Evolutionary conservation across 2,797 vertebrate species (phyloP), one percentile per base, ranked within the genome.

Genomic region (Peromyscus aztecus): DNA sequence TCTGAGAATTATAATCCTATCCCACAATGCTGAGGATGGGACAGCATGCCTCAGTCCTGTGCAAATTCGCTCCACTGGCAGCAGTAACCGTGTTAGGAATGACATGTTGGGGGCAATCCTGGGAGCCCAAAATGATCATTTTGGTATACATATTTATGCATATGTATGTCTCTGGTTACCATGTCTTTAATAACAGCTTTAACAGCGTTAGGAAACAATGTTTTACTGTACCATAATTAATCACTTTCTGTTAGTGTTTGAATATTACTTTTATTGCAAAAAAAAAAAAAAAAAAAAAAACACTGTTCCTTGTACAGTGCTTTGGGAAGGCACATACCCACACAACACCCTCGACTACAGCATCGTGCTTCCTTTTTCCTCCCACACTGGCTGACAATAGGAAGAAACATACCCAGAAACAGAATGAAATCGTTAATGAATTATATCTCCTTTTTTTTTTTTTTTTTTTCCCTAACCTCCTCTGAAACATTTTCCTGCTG

Each of bases 341-440:
- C 97, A 97, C 81, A 94, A 85, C 94, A 93, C 96, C 86, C 89
- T 90, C 67, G 49, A 84, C 85, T 80, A 76, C 31, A 61, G 59
- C 46, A 80, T 75, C 67, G 43, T 89, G 83, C 96, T 97, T 93
- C 91, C 94, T n/a, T 95, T 59, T 90, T 82, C 94, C 95, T 96
- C 97, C 96, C 91, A 97, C 92, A 90, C 95, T 46, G 69, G 40
- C 89, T 97, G 95, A 96, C 95, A 94, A 97, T 69, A 37, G 88
- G 87, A 95, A 93, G 97, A 90, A 96, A 97, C 37, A 94, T n/a
- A 95, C 34, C 61, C 77, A 95, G 97, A 95, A 90, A 94, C 86
- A 97, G 94, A 97, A 91, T 91, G 91, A 97, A 96, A 96, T 90
- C 93, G 91, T 97, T 94, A 96, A 97, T 97, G 96, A 97, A 93